Base-by-base conservation (phyloP, 2,113 vertebrate species). In the Xiphophorus maculatus region DNA sequence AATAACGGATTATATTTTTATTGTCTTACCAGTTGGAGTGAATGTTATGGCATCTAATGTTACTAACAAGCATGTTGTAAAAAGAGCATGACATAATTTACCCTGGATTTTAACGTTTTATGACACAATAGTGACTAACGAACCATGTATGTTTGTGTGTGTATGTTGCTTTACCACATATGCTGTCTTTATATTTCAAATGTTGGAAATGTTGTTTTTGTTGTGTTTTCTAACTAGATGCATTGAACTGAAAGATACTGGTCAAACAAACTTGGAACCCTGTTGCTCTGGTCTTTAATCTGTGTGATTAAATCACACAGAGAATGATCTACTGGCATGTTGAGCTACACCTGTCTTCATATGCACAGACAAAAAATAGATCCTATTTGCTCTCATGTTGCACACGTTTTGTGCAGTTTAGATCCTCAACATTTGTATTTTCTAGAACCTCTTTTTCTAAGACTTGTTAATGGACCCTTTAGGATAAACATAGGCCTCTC, bases 21-120 rank as follows among this genome's bases (percentile, higher is more conserved):
- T 74, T 63, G 75, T 54, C 40, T 58, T 37, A 44, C 77, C 51
- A 69, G 65, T 58, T 74, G 25, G 44, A 69, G 30, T 64, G 13
- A 42, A 62, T 77, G n/a, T 30, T 32, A 27, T 73, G 25, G 33
- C 42, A 44, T 87, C 70, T 82, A 74, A 81, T 81, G 78, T 79
- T 79, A 91, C 91, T 93, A 91, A 93, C 89, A 87, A 83, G 90
- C 88, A 91, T 91, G 90, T 82, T 80, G 63, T 32, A 81, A 63
- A 58, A 73, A 83, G 28, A 72, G 91, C 91, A 93, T 92, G 92
- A 86, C 9, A 32, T 69, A 61, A 76, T 69, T 76, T 13, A 78
- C 54, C 62, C 25, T 82, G 71, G 1, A 63, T 67, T 48, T 88
- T 77, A 25, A 73, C 63, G 79, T 32, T 25, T 35, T 22, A 73